Conservation (phyloP, 37 sponge, comb jelly and placozoan species). For the Halichondria panicea region DNA sequence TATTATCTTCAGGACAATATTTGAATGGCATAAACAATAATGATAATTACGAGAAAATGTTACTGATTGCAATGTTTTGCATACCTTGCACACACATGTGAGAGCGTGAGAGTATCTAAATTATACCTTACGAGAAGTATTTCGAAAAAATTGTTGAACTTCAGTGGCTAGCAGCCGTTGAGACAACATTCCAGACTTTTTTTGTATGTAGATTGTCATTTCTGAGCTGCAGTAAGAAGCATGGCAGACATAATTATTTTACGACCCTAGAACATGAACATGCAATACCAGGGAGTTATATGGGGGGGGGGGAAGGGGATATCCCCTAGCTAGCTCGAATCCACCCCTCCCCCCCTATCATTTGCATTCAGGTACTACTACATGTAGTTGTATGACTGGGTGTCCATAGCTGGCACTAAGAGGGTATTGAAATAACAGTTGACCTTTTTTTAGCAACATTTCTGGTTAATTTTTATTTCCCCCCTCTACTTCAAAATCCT, state of each 20-base stretch:
- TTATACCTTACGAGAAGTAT: conserved; percentile 33
- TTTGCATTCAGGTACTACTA: no score
- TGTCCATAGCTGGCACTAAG: no score
- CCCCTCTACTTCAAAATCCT: no score
- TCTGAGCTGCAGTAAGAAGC: conserved; percentile 58
- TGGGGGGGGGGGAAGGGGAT: background rate
- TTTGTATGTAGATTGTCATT: conserved; percentile 75
- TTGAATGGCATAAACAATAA: background rate
- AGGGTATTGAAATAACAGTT: no score
- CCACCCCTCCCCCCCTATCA: no score
- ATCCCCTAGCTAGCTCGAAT: no score
- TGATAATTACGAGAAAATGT: no score
- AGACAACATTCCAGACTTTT: conserved; percentile 66
- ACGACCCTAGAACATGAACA: background rate
- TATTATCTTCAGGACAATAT: background rate
- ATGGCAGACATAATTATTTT: background rate
- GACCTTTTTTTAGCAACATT: no score
- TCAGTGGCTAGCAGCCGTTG: conserved; percentile 67
- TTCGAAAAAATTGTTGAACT: conserved; percentile 66
- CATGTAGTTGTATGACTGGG: no score
- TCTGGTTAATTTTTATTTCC: no score
- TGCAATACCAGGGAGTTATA: background rate
- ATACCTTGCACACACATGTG: background rate
- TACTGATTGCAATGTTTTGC: background rate
- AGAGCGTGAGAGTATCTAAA: background rate